These are phyloP conservation scores for Psophia crepitans DNA, from an alignment of 2,113 vertebrate genomes.

Conservation along the genomic window DNA sequence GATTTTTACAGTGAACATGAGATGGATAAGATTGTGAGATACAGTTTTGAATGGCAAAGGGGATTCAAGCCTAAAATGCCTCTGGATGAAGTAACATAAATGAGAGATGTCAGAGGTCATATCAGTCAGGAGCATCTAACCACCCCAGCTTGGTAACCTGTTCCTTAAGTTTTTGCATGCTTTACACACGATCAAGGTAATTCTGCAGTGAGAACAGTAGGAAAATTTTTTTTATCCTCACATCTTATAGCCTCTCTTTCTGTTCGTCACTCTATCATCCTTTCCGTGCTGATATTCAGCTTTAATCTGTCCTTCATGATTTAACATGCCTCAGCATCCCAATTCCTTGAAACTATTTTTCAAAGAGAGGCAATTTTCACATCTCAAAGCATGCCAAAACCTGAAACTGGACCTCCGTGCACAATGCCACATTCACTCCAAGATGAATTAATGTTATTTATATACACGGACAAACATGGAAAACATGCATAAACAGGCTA, in stretches of 20 bases:
- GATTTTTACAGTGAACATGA: background rate
- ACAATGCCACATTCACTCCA: background rate
- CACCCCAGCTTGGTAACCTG: rapidly evolving
- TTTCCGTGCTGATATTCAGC: background rate
- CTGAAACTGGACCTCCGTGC: background rate
- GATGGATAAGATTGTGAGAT: background rate
- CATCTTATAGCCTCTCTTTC: background rate
- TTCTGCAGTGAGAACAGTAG: background rate
- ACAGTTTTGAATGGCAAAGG: background rate
- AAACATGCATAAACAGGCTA: background rate
- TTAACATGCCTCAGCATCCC: background rate
- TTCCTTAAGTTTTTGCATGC: background rate
- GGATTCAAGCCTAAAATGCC: background rate
- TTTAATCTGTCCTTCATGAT: background rate
- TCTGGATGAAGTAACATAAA: background rate
- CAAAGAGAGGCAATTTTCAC: background rate
- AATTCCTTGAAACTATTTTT: background rate
- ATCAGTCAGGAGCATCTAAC: background rate
- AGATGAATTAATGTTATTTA: background rate
- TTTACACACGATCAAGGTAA: background rate
- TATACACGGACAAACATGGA: background rate
- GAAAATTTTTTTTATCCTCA: background rate
- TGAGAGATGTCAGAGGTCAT: background rate
- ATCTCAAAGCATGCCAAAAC: background rate
- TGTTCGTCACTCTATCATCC: background rate